Base-by-base conservation (phyloP, 2,797 vertebrate genomes). In the Chiroxiphia lanceolata region DNA sequence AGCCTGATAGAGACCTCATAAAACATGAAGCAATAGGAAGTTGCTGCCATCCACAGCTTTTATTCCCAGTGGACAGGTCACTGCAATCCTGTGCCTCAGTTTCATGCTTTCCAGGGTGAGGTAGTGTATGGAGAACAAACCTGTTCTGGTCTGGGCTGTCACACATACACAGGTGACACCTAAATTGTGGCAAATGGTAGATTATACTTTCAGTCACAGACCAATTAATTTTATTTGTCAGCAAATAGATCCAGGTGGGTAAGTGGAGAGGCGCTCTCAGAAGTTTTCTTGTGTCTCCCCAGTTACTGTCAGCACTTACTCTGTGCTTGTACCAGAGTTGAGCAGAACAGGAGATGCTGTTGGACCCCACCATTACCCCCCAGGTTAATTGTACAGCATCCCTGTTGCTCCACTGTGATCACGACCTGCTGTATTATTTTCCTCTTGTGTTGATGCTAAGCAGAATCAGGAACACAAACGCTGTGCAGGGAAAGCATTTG, bases 1-100 rank as follows among this genome's bases (percentile, higher is more conserved):
- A 64, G 19, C 63, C 51, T 80, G 31, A 31, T 4, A 34, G 21
- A 69, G 38, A 68, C 50, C 29, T 83, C 29, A 21, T 3, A 56
- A 47, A 67, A 59, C 7, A 9, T 3, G 31, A 79, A 72, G 54
- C 31, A 59, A 29, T 8, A 48, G 60, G 29, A 89, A 29, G 14
- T 40, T 45, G 23, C 26, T 45, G 61, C 40, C 34, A 53, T 14
- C 10, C 0, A 0, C 22, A 33, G 42, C 19, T 76, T 64, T 42
- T 59, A 44, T 59, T 78, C 33, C 59, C 29, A 7, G 22, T 21
- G 48, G 7, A 34, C 48, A 71, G 20, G 15, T 57, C 17, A 36
- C 44, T 63, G 70, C 48, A 34, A 6, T 25, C 17, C 45, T 16
- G 40, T 34, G 23, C 45, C 36, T 68, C 47, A 34, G 51, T 11